Base-by-base conservation (phyloP, 2,797 vertebrate genomes). In the Brachymystax lenok region DNA sequence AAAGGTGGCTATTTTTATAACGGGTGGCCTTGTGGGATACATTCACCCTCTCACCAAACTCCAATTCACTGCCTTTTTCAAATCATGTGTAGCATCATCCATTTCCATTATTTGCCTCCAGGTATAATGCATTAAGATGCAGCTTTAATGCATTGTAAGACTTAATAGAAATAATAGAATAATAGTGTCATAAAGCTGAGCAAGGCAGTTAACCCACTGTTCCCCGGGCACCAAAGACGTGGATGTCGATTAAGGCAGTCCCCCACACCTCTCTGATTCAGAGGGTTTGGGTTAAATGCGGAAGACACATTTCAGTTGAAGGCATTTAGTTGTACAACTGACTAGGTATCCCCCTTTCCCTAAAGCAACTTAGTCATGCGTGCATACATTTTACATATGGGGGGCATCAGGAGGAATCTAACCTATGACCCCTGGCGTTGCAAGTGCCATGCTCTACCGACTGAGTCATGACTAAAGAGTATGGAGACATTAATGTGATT, bases 1-100 rank as follows among this genome's bases (percentile, higher is more conserved):
- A 85, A 46, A 33, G 30, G 28, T 24, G 61, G 78, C 56, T 79
- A 87, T 61, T 88, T 88, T 86, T 75, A 80, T 83, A 52, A 33
- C 56, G 10, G 21, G 69, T 61, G n/a, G 69, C 83, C 80, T 83
- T 82, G 76, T 74, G 64, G 68, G 21, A 78, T 72, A 77, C 63
- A 79, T 78, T 83, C 81, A 80, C 27, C 68, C 69, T 30, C n/a
- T 21, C 27, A 61, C 56, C 52, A 71, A 66, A 56, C 14, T 71
- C n/a, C 0, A 54, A 27, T 19, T 51, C 40, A 51, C n/a, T 19
- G 35, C 35, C 40, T 10, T 46, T 10, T 46, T 46, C n/a, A 52
- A 24, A 16, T 8, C 16, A 21, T 17, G 17, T 12, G 24, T 4
- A 19, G 16, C 52, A 30, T 30, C 70, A 52, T 28, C 40, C 51